phyloP scores from a whole-genome alignment of 2,797 vertebrate genomes.

The Trematomus bernacchii region DNA sequence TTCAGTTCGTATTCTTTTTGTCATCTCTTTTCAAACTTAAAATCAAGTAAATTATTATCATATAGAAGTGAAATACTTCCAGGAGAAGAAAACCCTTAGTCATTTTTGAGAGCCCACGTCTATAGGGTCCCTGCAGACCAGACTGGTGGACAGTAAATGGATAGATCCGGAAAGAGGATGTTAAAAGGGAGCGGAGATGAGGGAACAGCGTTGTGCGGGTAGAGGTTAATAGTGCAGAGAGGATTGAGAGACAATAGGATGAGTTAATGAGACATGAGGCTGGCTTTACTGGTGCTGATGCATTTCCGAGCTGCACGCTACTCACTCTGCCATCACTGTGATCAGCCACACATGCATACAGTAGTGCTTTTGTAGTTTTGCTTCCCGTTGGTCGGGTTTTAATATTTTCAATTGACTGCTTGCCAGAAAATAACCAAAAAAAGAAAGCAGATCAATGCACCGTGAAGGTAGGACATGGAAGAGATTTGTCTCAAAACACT shows the following conservation, averaged over 20 bases:
- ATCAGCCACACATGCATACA: not conserved
- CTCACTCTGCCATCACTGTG: slow-evolving; percentile 30
- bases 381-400: not conserved
- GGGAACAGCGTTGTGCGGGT: slow-evolving; percentile 16
- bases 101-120: slow-evolving; percentile 10
- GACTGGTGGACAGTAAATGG: slow-evolving; percentile 39
- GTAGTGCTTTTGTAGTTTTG: not conserved
- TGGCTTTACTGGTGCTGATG: slow-evolving; percentile 64
- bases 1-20: too few relatives aligned
- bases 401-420: not conserved
- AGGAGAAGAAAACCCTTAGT: not conserved
- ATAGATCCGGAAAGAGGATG: slow-evolving; percentile 42
- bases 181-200: slow-evolving; percentile 27
- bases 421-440: not conserved
- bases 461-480: not conserved
- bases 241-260: slow-evolving; percentile 74
- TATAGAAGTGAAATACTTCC: not conserved
- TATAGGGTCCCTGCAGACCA: slow-evolving; percentile 9
- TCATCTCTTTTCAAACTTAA: too few relatives aligned
- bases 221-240: slow-evolving; percentile 69
- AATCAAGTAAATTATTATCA: not conserved
- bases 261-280: slow-evolving; percentile 70
- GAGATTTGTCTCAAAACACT: not conserved
- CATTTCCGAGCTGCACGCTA: slow-evolving; percentile 58
- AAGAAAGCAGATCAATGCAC: not conserved